A percentile compares a stretch with the other conserved stretches of the same genome.
These are phyloP conservation scores for Mylabris phalerata DNA, from an alignment of 1,140 invertebrate genomes.

Conservation along the genomic window DNA sequence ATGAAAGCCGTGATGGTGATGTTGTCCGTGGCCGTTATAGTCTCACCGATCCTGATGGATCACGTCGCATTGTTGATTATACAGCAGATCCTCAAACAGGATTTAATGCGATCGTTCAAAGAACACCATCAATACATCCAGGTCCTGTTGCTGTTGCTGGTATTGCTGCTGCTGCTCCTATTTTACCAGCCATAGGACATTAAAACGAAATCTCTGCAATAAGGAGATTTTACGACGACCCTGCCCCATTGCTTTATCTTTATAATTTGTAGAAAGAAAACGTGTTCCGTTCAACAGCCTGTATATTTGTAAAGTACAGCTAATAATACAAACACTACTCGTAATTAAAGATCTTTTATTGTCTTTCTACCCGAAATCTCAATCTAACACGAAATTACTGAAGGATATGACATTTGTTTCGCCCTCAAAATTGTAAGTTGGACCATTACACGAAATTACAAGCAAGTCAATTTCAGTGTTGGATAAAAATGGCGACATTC, in stretches of 20 bases:
- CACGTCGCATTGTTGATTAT: constrained; percentile 44
- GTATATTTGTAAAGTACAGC: constrained; percentile 10
- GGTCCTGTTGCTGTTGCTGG: constrained; percentile 12
- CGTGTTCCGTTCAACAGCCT: constrained; percentile 10
- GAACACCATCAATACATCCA: constrained; percentile 22
- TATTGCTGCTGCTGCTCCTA: neutral
- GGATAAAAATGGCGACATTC: too few species aligned
- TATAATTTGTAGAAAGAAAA: constrained; percentile 8
- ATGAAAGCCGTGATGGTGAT: constrained; percentile 46
- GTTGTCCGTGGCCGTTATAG: constrained; percentile 47
- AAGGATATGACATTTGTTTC: too few species aligned
- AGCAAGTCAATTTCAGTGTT: too few species aligned
- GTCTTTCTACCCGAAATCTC: too few species aligned
- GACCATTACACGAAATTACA: too few species aligned
- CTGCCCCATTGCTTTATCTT: constrained; percentile 4
- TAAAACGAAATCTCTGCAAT: constrained; percentile 7
- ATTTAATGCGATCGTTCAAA: constrained; percentile 47
- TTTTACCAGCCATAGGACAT: neutral
- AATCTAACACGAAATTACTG: too few species aligned
- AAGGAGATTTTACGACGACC: constrained; percentile 9
- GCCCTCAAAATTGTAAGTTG: too few species aligned
- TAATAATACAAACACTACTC: constrained; percentile 12
- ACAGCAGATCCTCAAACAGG: constrained; percentile 45
- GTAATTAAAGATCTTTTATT: neutral
- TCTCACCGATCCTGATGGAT: constrained; percentile 46